A percentile compares a stretch with the other conserved stretches of the same genome.
phyloP scores from a whole-genome alignment of 2,888 invertebrate genomes.

The Eupithecia pulchellata region DNA sequence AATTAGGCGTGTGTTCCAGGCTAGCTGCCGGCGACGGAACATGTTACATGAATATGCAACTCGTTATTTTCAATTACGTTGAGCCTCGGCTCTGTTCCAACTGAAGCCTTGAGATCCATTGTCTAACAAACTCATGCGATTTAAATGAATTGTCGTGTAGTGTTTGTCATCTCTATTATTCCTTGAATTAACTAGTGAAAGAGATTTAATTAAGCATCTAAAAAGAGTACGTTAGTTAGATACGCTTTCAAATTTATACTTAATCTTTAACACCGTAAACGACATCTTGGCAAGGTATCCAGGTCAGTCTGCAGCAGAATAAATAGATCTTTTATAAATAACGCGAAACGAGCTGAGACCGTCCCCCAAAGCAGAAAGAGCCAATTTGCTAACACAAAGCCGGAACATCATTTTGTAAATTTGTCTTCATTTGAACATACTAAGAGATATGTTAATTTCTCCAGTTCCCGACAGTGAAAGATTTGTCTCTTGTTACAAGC shows the following conservation, averaged over 20 bases:
- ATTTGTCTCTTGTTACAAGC: conserved; percentile 52
- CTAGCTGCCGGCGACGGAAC: conserved; percentile 35
- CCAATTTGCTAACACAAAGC: conserved; percentile 62
- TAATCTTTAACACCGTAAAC: conserved; percentile 39
- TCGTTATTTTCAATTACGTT: conserved; percentile 76
- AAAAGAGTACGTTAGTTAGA: background rate
- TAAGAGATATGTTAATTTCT: conserved; percentile 39
- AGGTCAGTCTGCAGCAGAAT: conserved; percentile 79
- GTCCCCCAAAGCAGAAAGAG: conserved; percentile 56
- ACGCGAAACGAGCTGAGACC: conserved; percentile 59
- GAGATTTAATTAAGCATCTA: background rate
- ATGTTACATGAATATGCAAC: conserved; percentile 73
- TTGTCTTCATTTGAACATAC: conserved; percentile 29
- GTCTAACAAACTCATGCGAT: conserved; percentile 61
- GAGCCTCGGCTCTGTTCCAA: conserved; percentile 58
- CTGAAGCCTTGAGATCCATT: conserved; percentile 58
- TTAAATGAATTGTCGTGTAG: conserved; percentile 62
- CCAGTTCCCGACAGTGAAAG: conserved; percentile 57
- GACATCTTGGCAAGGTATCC: conserved; percentile 72
- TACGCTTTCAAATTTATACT: background rate
- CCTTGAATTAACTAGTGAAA: conserved; percentile 48
- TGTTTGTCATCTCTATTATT: conserved; percentile 50
- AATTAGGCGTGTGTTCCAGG: conserved; percentile 37
- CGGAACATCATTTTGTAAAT: conserved; percentile 35
- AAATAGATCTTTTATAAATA: conserved; percentile 83